Base-by-base conservation (phyloP, 1,140 invertebrate genomes). In the Drosophila nasuta region DNA sequence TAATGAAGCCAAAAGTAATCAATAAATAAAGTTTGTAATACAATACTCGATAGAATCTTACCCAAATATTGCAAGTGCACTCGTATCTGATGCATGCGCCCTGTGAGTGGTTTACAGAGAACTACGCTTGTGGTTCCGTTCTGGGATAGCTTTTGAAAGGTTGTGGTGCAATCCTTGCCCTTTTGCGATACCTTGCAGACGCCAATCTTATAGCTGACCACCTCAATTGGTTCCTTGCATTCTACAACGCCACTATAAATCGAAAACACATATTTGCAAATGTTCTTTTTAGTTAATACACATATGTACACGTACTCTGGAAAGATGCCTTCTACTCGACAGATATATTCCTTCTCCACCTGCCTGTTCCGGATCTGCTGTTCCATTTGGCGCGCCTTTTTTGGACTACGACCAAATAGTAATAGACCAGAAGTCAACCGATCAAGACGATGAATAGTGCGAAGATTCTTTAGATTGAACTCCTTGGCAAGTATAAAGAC, bases 21-120 rank as follows among this genome's bases (percentile, higher is more conserved):
- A 2, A 6, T 8, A 56, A 6, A 56, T 41, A 20, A 15, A n/a
- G 8, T 11, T 15, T 41, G 1, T 45, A 1, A 25, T 25, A 25
- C 20, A 25, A 25, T 25, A 25, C 7, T 49, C 11, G 5, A 30
- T 49, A 20, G 1, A 0, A 25, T 3, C 52, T 43, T 70, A 88
- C 83, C 87, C 45, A 90, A 69, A 48, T 97, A 99, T 93, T 99
- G 99, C 46, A 99, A 94, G 93, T 99, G 99, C 13, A 99, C 98
- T 63, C 99, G 95, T 78, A 99, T 99, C 93, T 99, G 99, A 93
- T 99, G 99, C 96, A 99, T 99, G 72, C 99, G 94, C 0, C 99
- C 99, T 1, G 98, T 99, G 81, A 97, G 96, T 1, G 98, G 98
- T 78, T 96, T 96, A 93, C 98, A 99, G 15, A 97, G 94, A 1